phyloP scores from a whole-genome alignment of 2,888 invertebrate genomes.

The Vanessa cardui region DNA sequence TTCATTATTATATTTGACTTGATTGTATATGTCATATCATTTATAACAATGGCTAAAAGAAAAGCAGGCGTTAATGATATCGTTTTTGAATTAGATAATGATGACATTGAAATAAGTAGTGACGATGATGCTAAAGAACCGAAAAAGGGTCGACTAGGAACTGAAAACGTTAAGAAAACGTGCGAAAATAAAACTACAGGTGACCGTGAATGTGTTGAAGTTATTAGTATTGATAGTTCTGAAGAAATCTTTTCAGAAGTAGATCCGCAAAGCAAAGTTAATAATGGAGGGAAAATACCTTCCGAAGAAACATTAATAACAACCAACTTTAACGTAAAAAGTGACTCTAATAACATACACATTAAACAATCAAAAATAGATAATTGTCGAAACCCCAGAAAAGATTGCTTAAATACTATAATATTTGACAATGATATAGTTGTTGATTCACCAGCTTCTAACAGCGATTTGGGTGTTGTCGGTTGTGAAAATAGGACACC shows the following conservation, averaged over 20 bases:
- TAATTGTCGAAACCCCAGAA: conserved; percentile 4
- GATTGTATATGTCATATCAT: conserved; percentile 1
- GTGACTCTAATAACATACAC: conserved; percentile 9
- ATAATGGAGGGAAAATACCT: conserved; percentile 74
- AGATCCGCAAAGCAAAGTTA: conserved; percentile 41
- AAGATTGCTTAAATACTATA: conserved; percentile 42
- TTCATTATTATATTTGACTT: conserved; percentile 22
- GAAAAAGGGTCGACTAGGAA: conserved; percentile 60
- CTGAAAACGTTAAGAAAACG: conserved; percentile 41
- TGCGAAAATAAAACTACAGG: conserved; percentile 41
- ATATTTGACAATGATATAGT: conserved; percentile 66
- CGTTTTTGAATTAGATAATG: conserved; percentile 79
- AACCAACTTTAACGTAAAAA: conserved; percentile 47
- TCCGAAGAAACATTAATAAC: conserved; percentile 44
- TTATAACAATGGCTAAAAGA: conserved; percentile 68
- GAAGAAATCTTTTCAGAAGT: conserved; percentile 46
- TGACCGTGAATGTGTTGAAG: conserved; percentile 48
- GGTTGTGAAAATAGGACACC: conserved; percentile 72
- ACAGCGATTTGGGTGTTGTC: conserved; percentile 62
- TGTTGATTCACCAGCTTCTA: conserved; percentile 65
- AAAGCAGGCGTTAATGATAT: conserved; percentile 73
- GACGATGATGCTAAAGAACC: conserved; percentile 71
- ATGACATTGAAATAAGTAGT: conserved; percentile 73
- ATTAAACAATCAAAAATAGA: neutral
- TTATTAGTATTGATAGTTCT: conserved; percentile 50